Evolutionary conservation across 1,140 invertebrate genomes (phyloP).

Genomic region (Arion vulgaris): DNA sequence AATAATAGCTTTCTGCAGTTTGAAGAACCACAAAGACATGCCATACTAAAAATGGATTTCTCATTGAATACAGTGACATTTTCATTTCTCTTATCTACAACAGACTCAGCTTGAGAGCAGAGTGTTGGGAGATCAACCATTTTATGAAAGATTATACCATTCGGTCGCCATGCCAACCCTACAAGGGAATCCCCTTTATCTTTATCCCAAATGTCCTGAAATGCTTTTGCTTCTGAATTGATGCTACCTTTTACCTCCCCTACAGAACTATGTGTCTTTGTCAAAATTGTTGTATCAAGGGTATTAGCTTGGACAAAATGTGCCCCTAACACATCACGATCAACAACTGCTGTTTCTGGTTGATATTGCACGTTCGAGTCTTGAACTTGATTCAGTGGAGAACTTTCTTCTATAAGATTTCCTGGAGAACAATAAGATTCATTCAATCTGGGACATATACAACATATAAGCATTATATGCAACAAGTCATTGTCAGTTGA

Average conservation of each 20-base stretch:
- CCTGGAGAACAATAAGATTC: background rate
- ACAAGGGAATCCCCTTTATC: background rate
- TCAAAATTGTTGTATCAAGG: background rate
- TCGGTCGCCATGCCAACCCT: background rate
- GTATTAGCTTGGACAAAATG: background rate
- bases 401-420: background rate
- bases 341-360: background rate
- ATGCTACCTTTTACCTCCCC: background rate
- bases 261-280: background rate
- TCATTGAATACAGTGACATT: background rate
- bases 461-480: no score
- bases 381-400: background rate
- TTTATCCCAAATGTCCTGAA: background rate
- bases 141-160: background rate
- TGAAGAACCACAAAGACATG: background rate
- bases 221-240: background rate
- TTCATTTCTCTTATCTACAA: background rate
- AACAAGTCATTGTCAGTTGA: no score
- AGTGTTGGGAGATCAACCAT: background rate
- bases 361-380: background rate
- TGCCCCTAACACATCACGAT: background rate
- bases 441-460: background rate
- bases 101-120: background rate
- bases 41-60: conserved; percentile 15
- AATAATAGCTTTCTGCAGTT: conserved; percentile 19